phyloP scores from a whole-genome alignment of 2,797 vertebrate genomes.

The Micrastur ruficollis region DNA sequence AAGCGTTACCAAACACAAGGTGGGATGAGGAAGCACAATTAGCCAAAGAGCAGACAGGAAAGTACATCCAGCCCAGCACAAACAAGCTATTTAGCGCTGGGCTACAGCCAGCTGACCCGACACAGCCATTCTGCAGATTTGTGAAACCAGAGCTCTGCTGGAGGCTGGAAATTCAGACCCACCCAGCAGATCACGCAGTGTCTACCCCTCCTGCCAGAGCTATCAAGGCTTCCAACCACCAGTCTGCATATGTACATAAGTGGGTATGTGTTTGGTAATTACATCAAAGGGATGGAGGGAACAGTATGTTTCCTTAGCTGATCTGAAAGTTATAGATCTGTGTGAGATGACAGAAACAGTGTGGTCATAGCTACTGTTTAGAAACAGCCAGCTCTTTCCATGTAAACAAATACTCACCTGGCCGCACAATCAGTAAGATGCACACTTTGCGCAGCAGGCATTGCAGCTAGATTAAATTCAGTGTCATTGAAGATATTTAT shows the following conservation, averaged over 20 bases:
- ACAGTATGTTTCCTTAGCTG: neutral
- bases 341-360: neutral
- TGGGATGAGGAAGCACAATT: neutral
- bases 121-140: neutral
- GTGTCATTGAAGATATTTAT: neutral
- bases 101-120: neutral
- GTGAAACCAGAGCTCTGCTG: neutral
- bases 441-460: neutral
- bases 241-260: neutral
- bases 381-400: neutral
- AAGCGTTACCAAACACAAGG: neutral
- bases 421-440: accelerated
- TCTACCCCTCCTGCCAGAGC: neutral
- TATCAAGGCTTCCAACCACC: neutral
- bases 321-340: neutral
- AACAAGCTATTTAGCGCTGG: neutral
- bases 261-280: accelerated
- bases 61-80: neutral
- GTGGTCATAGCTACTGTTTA: neutral
- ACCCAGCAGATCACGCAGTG: neutral
- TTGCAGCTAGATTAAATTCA: neutral
- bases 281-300: neutral
- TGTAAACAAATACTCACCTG: neutral
- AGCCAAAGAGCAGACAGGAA: neutral
- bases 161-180: neutral